phyloP scores from a whole-genome alignment of 2,888 invertebrate genomes.

The Gnatocerus cornutus region DNA sequence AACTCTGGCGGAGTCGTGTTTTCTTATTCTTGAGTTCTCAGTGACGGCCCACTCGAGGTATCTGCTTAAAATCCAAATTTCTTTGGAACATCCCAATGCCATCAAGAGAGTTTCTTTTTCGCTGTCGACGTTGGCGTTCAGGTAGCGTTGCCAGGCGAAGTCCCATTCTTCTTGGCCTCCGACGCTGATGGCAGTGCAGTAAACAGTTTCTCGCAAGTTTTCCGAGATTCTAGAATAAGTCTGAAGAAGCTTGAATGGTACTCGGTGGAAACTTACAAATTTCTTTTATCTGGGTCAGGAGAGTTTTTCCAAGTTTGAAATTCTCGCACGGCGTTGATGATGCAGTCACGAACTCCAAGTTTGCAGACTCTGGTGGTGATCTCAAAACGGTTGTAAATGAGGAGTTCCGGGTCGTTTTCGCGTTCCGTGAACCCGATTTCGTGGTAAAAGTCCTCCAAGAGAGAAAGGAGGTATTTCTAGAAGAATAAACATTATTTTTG shows the following conservation, averaged over 20 bases:
- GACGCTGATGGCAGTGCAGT: conserved; percentile 88
- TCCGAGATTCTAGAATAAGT: conserved; percentile 80
- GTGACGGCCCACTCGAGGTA: conserved; percentile 84
- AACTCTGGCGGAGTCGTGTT: conserved; percentile 86
- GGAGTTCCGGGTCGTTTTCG: conserved; percentile 78
- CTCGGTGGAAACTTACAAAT: conserved; percentile 77
- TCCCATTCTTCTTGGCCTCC: conserved; percentile 92
- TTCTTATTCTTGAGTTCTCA: conserved; percentile 84
- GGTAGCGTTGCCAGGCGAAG: conserved; percentile 88
- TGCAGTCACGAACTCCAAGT: conserved; percentile 82
- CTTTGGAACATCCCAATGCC: conserved; percentile 87
- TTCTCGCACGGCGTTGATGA: conserved; percentile 81
- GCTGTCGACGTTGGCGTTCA: conserved; percentile 83
- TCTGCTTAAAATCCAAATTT: conserved; percentile 87
- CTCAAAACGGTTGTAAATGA: conserved; percentile 81
- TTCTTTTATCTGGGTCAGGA: conserved; percentile 81
- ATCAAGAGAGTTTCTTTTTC: conserved; percentile 86
- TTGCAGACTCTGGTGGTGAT: conserved; percentile 84
- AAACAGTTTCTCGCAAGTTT: conserved; percentile 87
- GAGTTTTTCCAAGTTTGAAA: conserved; percentile 85
- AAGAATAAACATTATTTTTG: conserved; percentile 50
- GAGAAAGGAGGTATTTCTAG: conserved; percentile 80
- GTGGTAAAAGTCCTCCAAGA: conserved; percentile 79
- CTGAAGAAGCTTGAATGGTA: conserved; percentile 20
- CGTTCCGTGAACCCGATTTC: conserved; percentile 81